phyloP scores from a whole-genome alignment of 2,113 vertebrate species.

The Brienomyrus brachyistius region DNA sequence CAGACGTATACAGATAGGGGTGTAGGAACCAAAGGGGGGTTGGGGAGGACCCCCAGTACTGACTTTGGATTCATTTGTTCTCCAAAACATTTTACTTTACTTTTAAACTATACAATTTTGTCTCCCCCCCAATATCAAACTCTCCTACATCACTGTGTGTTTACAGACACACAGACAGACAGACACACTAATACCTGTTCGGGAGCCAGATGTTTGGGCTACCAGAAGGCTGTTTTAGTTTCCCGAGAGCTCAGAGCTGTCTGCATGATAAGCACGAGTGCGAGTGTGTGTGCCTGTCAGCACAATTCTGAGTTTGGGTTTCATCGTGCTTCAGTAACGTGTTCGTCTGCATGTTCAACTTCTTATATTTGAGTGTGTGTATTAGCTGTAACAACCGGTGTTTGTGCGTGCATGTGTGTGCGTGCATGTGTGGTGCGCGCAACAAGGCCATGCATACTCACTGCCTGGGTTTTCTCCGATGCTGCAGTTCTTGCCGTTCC shows the following conservation, averaged over 20 bases:
- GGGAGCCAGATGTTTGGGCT: background rate
- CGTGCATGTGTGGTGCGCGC: background rate
- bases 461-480: conserved; percentile 83
- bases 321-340: background rate
- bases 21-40: background rate
- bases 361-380: background rate
- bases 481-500: conserved; percentile 86
- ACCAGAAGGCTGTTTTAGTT: background rate
- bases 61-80: background rate
- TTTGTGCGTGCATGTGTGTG: too few species aligned
- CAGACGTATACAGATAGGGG: conserved; percentile 29
- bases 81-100: background rate
- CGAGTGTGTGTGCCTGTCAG: background rate
- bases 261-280: background rate
- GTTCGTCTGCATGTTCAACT: background rate
- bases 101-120: background rate
- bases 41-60: background rate
- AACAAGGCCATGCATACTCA: conserved; percentile 47
- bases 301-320: background rate
- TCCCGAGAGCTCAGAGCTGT: background rate
- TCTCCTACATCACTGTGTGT: background rate
- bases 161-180: conserved; percentile 11
- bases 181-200: background rate
- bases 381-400: background rate
- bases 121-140: background rate